Evolutionary conservation across 2,113 vertebrate species (phyloP).

Genomic region (Thalassoma bifasciatum): DNA sequence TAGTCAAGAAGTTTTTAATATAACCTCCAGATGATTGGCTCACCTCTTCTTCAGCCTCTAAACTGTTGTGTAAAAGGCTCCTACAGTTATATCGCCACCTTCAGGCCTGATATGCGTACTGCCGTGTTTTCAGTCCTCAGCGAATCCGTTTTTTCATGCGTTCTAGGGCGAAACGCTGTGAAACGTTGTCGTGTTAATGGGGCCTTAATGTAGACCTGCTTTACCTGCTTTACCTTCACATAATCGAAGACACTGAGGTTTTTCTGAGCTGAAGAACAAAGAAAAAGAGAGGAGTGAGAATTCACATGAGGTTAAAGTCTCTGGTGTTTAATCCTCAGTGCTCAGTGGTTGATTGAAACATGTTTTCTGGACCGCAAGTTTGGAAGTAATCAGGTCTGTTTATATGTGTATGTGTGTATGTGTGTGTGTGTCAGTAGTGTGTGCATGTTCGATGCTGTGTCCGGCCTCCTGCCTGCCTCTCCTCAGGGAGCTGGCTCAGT

Average conservation of each 20-base stretch:
- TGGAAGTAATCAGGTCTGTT: conserved; percentile 4
- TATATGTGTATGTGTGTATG: conserved; percentile 4
- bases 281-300: neutral
- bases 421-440: conserved; percentile 22
- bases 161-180: too few species aligned
- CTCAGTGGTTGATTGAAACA: neutral
- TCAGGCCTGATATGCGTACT: too few species aligned
- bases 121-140: too few species aligned
- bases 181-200: too few species aligned
- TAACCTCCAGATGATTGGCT: too few species aligned
- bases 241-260: neutral
- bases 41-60: too few species aligned
- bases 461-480: conserved; percentile 82
- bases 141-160: too few species aligned
- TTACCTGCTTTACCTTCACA: neutral
- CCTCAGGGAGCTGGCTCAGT: conserved; percentile 81
- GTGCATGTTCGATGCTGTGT: conserved; percentile 75
- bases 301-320: neutral
- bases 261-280: neutral
- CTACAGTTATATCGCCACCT: too few species aligned
- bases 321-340: neutral
- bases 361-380: neutral
- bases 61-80: too few species aligned
- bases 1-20: too few species aligned
- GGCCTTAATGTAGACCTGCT: too few species aligned